Conservation (phyloP, 37 sponge, comb jelly and placozoan genomes). For the Bolinopsis microptera region DNA sequence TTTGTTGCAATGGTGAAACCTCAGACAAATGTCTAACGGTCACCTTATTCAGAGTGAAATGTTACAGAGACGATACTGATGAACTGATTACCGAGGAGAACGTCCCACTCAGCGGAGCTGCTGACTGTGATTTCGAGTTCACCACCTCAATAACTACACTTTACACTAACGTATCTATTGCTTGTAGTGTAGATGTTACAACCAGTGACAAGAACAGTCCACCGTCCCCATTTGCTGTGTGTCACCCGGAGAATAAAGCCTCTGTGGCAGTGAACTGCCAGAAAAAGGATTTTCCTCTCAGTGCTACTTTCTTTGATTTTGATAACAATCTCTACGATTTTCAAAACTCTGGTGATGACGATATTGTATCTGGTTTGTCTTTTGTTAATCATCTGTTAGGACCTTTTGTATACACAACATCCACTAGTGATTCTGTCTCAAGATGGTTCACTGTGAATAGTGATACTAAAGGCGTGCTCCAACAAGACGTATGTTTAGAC, state of each 20-base stretch:
- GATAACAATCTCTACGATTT: neutral
- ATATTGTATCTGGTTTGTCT: neutral
- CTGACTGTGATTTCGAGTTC: conserved; percentile 1
- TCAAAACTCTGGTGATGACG: conserved; percentile 38
- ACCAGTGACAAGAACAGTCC: neutral
- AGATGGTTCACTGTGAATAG: conserved; percentile 41
- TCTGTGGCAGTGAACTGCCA: neutral
- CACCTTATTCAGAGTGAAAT: conserved; percentile 6
- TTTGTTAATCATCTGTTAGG: neutral
- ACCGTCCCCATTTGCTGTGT: neutral
- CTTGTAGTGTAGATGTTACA: neutral
- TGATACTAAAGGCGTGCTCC: neutral
- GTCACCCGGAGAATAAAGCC: neutral
- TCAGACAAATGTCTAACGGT: neutral
- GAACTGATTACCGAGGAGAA: neutral
- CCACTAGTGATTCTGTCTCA: neutral
- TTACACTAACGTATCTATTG: neutral
- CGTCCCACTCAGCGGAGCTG: neutral
- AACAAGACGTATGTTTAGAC: neutral
- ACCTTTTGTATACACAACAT: neutral
- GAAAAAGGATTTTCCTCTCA: neutral
- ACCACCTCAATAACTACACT: neutral
- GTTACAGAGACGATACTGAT: conserved; percentile 1
- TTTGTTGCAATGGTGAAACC: neutral
- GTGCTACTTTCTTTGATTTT: conserved; percentile 27